Evolutionary conservation across 1,140 invertebrate genomes (phyloP).

Genomic region (Zaprionus capensis): DNA sequence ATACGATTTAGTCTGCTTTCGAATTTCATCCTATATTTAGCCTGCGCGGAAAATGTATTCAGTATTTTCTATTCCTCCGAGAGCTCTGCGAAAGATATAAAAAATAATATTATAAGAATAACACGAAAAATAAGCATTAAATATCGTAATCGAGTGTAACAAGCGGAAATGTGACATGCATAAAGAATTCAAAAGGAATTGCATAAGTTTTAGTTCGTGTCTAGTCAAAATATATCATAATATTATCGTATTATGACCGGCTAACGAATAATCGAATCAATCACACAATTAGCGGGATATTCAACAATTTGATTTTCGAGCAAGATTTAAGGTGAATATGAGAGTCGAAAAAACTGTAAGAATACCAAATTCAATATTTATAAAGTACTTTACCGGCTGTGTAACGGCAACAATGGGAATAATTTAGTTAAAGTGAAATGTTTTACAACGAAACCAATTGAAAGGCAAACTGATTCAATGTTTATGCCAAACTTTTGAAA

Average conservation of each 20-base stretch:
- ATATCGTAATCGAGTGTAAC: conserved; percentile 21
- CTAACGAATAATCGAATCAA: conserved; percentile 14
- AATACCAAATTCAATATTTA: neutral
- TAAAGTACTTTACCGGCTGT: neutral
- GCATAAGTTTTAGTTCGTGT: conserved; percentile 47
- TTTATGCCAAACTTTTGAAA: conserved; percentile 68
- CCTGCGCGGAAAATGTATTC: conserved; percentile 34
- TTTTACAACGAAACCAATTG: conserved; percentile 51
- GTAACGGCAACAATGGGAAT: neutral
- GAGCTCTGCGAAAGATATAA: conserved; percentile 37
- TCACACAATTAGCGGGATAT: neutral
- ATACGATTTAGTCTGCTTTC: conserved; percentile 57
- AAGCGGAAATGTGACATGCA: conserved; percentile 45
- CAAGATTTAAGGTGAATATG: conserved; percentile 61
- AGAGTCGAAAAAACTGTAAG: neutral
- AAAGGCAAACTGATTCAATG: conserved; percentile 54
- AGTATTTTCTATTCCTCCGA: conserved; percentile 13
- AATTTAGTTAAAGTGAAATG: conserved; percentile 51
- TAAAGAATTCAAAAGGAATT: conserved; percentile 55
- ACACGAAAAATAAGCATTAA: neutral
- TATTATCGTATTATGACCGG: conserved; percentile 12
- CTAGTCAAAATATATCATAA: conserved; percentile 42
- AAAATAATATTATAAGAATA: conserved; percentile 22
- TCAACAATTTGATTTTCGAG: conserved; percentile 23
- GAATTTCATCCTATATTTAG: conserved; percentile 58